Percentiles rank a stretch among this genome's conserved stretches.
Evolutionary conservation across 2,888 invertebrate species (phyloP).

Genomic region (Rotaria macrura): DNA sequence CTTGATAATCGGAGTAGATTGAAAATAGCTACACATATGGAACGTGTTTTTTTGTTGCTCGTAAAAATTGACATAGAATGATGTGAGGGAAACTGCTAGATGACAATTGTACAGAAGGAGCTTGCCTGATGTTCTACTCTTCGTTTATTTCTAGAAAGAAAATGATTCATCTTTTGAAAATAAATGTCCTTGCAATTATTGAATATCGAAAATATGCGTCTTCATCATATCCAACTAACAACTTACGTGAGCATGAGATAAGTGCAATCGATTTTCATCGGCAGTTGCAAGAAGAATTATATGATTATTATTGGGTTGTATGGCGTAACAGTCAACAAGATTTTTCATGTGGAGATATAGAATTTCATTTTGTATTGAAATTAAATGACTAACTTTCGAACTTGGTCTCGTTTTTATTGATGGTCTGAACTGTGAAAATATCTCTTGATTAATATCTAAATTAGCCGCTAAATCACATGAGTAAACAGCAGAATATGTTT

Average conservation of each 20-base stretch:
- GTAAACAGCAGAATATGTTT: constrained; percentile 19
- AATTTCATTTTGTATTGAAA: background rate
- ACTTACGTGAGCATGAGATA: background rate
- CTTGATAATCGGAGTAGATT: too few species aligned
- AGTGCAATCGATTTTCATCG: background rate
- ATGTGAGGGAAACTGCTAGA: too few species aligned
- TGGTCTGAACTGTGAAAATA: background rate
- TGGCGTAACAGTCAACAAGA: background rate
- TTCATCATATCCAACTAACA: background rate
- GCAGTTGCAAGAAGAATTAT: background rate
- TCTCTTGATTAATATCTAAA: background rate
- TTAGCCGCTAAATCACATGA: background rate
- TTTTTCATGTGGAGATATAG: background rate
- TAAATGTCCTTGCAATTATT: too few species aligned
- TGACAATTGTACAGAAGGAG: too few species aligned
- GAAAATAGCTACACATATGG: too few species aligned
- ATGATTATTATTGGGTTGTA: background rate
- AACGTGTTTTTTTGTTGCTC: too few species aligned
- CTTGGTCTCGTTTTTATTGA: background rate
- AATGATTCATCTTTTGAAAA: too few species aligned
- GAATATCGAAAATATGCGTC: too few species aligned
- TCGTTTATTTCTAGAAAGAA: too few species aligned
- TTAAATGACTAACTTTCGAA: background rate
- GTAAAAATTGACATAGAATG: too few species aligned
- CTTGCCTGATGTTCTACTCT: too few species aligned